Percentiles rank a stretch among this genome's conserved stretches.
Evolutionary conservation across 2,113 vertebrate species (phyloP).

Genomic region (Tyrannus savana): DNA sequence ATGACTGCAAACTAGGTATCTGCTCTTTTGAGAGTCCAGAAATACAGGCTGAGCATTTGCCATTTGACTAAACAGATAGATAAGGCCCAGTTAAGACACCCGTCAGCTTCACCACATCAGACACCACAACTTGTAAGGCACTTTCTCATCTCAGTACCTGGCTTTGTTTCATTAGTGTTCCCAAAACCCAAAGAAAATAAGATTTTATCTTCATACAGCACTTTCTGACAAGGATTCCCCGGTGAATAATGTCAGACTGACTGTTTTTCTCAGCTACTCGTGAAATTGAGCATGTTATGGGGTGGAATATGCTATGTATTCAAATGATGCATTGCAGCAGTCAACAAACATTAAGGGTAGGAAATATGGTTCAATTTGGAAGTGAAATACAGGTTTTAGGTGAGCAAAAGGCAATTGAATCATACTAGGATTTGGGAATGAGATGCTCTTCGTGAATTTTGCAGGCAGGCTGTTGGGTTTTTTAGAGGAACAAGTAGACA

Average conservation of each 20-base stretch:
- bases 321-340: background rate
- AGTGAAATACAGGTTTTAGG: background rate
- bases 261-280: constrained; percentile 22
- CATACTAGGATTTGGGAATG: background rate
- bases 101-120: background rate
- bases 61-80: background rate
- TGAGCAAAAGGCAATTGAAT: background rate
- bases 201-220: background rate
- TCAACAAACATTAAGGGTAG: background rate
- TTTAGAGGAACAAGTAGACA: background rate
- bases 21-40: background rate
- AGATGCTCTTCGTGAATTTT: background rate
- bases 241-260: background rate
- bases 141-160: background rate
- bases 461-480: background rate
- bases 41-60: background rate
- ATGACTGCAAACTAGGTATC: background rate
- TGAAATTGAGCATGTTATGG: background rate
- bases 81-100: background rate
- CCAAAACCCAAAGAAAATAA: background rate
- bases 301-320: constrained; percentile 6
- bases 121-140: background rate
- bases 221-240: background rate
- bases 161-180: background rate
- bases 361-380: background rate